Conservation (phyloP, 2,888 invertebrate genomes). For the Drosophila setosimentum region DNA sequence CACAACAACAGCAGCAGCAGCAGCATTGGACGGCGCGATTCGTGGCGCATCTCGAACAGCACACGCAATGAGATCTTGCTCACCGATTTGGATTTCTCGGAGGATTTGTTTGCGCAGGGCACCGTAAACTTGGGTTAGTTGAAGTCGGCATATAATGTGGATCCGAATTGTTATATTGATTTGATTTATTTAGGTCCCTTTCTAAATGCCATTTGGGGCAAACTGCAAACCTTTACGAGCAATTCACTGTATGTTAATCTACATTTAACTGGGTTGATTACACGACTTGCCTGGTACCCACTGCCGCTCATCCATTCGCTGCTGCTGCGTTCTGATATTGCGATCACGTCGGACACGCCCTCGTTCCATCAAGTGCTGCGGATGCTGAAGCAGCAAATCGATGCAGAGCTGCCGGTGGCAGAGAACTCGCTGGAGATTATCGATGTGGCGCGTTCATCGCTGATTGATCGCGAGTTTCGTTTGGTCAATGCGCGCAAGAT, state of each 20-base stretch:
- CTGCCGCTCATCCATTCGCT: constrained; percentile 95
- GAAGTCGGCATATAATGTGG: background rate
- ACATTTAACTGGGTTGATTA: constrained; percentile 94
- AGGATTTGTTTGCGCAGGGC: constrained; percentile 85
- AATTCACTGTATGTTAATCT: constrained; percentile 94
- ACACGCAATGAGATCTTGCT: constrained; percentile 80
- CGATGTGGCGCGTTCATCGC: constrained; percentile 91
- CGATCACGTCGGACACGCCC: constrained; percentile 95
- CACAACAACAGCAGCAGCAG: constrained; percentile 48
- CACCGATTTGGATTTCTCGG: constrained; percentile 85
- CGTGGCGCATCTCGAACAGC: constrained; percentile 83
- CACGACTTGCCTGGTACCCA: constrained; percentile 94
- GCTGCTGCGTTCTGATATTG: constrained; percentile 93
- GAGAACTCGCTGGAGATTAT: constrained; percentile 88
- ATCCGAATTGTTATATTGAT: background rate
- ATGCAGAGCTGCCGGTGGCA: constrained; percentile 88
- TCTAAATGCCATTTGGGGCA: constrained; percentile 91
- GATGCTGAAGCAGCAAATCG: constrained; percentile 93
- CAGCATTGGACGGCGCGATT: constrained; percentile 63
- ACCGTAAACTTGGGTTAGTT: constrained; percentile 84
- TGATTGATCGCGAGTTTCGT: constrained; percentile 92
- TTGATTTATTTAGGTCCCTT: constrained; percentile 88
- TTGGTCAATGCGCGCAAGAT: constrained; percentile 89
- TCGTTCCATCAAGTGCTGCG: constrained; percentile 95
- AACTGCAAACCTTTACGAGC: constrained; percentile 92